These are phyloP conservation scores for Junonia oenone DNA, from an alignment of 2,888 invertebrate species.

Conservation along the genomic window DNA sequence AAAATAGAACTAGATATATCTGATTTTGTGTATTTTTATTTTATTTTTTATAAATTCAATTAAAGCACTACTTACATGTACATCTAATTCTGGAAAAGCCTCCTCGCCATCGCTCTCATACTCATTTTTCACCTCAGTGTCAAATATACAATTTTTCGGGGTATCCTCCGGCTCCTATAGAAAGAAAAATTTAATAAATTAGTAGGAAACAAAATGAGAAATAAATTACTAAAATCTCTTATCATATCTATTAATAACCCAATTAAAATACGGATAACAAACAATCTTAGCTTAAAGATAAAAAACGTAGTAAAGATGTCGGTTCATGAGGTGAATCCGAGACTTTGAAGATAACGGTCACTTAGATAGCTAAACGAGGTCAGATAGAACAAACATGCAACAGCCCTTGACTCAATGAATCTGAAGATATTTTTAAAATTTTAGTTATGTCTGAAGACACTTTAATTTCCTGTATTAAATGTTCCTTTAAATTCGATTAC, in stretches of 20 bases:
- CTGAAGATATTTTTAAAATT: background rate
- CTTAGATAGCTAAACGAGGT: slow-evolving; percentile 27
- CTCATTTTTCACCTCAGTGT: slow-evolving; percentile 60
- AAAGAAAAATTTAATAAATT: slow-evolving; percentile 4
- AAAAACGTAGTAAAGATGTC: slow-evolving; percentile 13
- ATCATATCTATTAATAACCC: background rate
- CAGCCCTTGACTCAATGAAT: slow-evolving; percentile 25
- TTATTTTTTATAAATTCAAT: background rate
- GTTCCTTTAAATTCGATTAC: slow-evolving; percentile 12
- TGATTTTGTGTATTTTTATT: background rate
- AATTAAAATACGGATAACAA: slow-evolving; percentile 8
- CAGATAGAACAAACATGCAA: slow-evolving; percentile 15
- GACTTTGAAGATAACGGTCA: slow-evolving; percentile 23
- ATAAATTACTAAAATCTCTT: background rate
- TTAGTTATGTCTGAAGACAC: background rate
- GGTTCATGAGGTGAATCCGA: slow-evolving; percentile 17
- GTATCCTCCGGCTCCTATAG: slow-evolving; percentile 59
- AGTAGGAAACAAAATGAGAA: background rate
- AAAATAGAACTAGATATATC: too few species aligned
- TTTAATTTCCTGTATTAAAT: slow-evolving; percentile 13
- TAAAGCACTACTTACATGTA: slow-evolving; percentile 55
- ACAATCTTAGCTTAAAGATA: slow-evolving; percentile 4
- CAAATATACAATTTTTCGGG: slow-evolving; percentile 48
- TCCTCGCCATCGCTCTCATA: slow-evolving; percentile 75
- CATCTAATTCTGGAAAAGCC: slow-evolving; percentile 64